Evolutionary conservation across 2,797 vertebrate species (phyloP), one percentile per base, ranked within the genome.

Genomic region (Phrynocephalus guinanensis): DNA sequence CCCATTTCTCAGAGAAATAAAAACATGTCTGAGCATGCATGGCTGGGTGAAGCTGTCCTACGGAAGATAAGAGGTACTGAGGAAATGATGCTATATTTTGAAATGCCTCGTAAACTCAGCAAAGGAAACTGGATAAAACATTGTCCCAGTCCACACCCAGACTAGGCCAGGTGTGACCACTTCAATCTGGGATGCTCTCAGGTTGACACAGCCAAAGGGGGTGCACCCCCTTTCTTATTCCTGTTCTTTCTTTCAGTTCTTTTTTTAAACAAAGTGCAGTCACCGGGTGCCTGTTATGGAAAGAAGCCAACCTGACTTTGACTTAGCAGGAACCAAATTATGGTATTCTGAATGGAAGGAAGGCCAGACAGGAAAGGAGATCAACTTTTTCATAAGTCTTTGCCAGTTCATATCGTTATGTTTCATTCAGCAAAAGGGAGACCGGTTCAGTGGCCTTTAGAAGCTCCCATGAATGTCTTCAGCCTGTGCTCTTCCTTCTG

Each of bases 271-370:
- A 63, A n/a, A 28, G n/a, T 66, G 33, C 6, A 87, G 48, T 83
- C 70, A 13, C 28, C 15, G 24, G 28, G 22, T 86, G 30, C 24
- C 44, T 82, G 77, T 87, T 33, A 81, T 22, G 70, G n/a, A 80
- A 2, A 83, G 75, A 87, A 26, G 7, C 7, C 38, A 24, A 83
- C 83, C 8, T 67, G 68, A 84, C 87, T 90, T 72, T 33, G 87
- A 77, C 63, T 38, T 11, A 33, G 8, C 5, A 79, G 22, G 15
- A 33, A 76, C 1, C n/a, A 80, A 67, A 63, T 63, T 28, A 44
- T 4, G 5, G 38, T 44, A 10, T 3, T 79, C 3, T 67, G 44
- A 88, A 84, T 38, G 22, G 10, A 78, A 86, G 48, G 77, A 26
- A 16, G 82, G 26, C 79, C 60, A 78, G 28, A 86, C 60, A 87